Evolutionary conservation across 2,797 vertebrate genomes (phyloP).

Genomic region (Zenarchopterus dispar): DNA sequence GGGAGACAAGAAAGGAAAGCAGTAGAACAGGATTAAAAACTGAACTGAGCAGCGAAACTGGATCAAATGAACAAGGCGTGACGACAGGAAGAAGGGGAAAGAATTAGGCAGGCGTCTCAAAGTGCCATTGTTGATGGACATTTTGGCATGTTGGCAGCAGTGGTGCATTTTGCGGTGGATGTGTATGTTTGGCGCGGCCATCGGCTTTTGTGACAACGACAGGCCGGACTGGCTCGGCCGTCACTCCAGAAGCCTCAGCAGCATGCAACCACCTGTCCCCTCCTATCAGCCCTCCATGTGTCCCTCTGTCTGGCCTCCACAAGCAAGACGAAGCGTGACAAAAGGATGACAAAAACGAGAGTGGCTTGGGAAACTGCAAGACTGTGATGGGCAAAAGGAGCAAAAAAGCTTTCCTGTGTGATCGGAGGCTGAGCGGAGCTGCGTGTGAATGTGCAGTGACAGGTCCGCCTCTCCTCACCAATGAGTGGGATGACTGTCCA

Average conservation of each 20-base stretch:
- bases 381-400: slow-evolving; percentile 43
- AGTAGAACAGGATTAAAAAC: slow-evolving; percentile 45
- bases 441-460: slow-evolving; percentile 69
- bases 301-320: slow-evolving; percentile 62
- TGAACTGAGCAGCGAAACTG: slow-evolving; percentile 27
- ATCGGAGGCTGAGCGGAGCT: slow-evolving; percentile 35
- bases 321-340: slow-evolving; percentile 56
- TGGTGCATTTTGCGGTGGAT: slow-evolving; percentile 24
- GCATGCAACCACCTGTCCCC: slow-evolving; percentile 65
- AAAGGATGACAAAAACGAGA: slow-evolving; percentile 50
- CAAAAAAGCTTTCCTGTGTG: slow-evolving; percentile 40
- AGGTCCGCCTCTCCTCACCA: slow-evolving; percentile 58
- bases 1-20: slow-evolving; percentile 35
- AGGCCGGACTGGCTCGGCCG: slow-evolving; percentile 53
- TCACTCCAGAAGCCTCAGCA: slow-evolving; percentile 59
- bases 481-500: slow-evolving; percentile 62
- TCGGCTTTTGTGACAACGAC: slow-evolving; percentile 60
- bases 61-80: slow-evolving; percentile 43
- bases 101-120: slow-evolving; percentile 27
- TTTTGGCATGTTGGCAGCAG: slow-evolving; percentile 39
- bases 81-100: slow-evolving; percentile 24
- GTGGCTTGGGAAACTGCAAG: slow-evolving; percentile 29
- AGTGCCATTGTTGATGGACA: slow-evolving; percentile 48
- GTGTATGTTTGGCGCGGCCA: slow-evolving; percentile 28
- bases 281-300: slow-evolving; percentile 60